phyloP scores from a whole-genome alignment of 2,113 vertebrate species.

The Corapipo altera region DNA sequence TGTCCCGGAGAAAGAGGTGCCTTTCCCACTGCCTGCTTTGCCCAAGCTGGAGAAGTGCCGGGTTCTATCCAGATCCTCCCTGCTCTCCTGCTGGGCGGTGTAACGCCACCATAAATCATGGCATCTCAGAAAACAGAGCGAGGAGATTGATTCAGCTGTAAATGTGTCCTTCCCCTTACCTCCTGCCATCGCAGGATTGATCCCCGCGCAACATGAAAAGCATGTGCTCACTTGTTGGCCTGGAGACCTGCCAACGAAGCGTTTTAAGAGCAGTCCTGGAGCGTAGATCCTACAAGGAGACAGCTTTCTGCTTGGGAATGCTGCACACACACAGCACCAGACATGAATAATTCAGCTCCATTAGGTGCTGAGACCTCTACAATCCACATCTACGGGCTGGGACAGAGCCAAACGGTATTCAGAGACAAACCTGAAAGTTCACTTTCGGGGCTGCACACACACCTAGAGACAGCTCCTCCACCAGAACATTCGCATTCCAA shows the following conservation, averaged over 20 bases:
- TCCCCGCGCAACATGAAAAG: constrained; percentile 43
- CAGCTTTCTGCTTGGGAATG: constrained; percentile 58
- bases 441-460: constrained; percentile 43
- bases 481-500: background rate
- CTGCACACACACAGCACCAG: constrained; percentile 45
- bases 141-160: constrained; percentile 2
- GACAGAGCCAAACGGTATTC: constrained; percentile 12
- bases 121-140: background rate
- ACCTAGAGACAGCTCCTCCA: constrained; percentile 45
- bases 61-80: background rate
- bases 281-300: constrained; percentile 55
- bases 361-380: constrained; percentile 62
- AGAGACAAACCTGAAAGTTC: constrained; percentile 68
- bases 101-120: background rate
- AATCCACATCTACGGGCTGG: constrained; percentile 1
- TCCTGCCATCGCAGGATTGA: constrained; percentile 31
- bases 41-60: background rate
- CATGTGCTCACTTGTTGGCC: constrained; percentile 62
- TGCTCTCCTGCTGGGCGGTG: background rate
- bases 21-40: background rate
- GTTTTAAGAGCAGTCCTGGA: constrained; percentile 64
- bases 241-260: constrained; percentile 57
- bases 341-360: constrained; percentile 72
- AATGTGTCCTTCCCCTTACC: constrained; percentile 18
- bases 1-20: background rate